Percentiles rank a stretch among this genome's conserved stretches.
These are phyloP conservation scores for Lithobates pipiens DNA, from an alignment of 2,797 vertebrate species.

Conservation along the genomic window DNA sequence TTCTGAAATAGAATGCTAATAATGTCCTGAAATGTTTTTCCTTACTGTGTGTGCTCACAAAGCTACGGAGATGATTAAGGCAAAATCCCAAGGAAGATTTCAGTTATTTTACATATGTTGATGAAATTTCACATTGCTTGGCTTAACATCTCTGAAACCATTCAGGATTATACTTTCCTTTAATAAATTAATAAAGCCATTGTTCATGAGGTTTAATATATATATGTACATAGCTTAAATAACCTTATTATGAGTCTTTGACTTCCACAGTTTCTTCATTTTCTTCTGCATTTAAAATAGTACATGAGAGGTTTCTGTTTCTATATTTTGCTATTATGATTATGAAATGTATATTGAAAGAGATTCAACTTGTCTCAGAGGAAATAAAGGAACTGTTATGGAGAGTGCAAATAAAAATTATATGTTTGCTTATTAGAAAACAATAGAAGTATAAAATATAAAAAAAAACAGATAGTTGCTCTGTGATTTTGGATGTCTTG, in stretches of 20 bases:
- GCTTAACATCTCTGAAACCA: constrained; percentile 7
- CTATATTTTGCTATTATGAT: constrained; percentile 37
- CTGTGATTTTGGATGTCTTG: background rate
- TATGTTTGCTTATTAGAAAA: constrained; percentile 11
- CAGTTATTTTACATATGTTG: background rate
- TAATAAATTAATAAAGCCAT: constrained; percentile 36
- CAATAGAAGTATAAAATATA: background rate
- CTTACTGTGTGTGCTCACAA: background rate
- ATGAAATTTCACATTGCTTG: constrained; percentile 10
- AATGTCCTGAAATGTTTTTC: constrained; percentile 1
- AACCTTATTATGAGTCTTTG: constrained; percentile 24
- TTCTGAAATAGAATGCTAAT: constrained; percentile 13
- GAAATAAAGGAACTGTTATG: constrained; percentile 29
- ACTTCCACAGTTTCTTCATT: constrained; percentile 24
- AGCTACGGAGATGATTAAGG: constrained; percentile 21
- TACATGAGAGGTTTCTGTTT: constrained; percentile 26
- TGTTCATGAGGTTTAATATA: constrained; percentile 36
- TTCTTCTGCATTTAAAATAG: constrained; percentile 32
- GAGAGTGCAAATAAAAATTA: constrained; percentile 38
- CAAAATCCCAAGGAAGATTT: constrained; percentile 26
- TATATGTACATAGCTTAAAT: constrained; percentile 13
- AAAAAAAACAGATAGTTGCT: background rate
- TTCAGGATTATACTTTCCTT: constrained; percentile 1
- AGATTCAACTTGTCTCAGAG: constrained; percentile 15
- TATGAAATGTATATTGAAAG: constrained; percentile 40